phyloP scores from a whole-genome alignment of 2,113 vertebrate species.

The Chloropsis cyanopogon region DNA sequence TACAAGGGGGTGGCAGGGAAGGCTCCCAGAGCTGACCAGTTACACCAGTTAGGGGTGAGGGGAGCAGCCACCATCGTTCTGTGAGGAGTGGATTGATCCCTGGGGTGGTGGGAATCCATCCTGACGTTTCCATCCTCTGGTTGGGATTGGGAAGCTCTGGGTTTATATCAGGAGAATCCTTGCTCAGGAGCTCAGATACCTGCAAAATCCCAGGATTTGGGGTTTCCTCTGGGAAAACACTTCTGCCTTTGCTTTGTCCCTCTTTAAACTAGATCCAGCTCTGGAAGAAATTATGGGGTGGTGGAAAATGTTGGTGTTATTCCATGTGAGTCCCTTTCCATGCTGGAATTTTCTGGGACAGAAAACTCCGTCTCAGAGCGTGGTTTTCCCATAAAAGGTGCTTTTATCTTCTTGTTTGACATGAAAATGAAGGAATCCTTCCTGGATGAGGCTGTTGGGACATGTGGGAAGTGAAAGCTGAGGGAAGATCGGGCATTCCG shows the following conservation, averaged over 20 bases:
- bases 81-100: rapidly evolving
- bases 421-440: not conserved
- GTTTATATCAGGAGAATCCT: rapidly evolving
- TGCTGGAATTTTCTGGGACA: not conserved
- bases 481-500: not conserved
- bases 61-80: not conserved
- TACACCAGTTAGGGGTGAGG: not conserved
- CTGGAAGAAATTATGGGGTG: not conserved
- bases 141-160: not conserved
- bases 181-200: not conserved
- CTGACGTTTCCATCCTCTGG: not conserved
- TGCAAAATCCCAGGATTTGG: not conserved
- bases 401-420: not conserved
- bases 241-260: not conserved
- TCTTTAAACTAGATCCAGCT: not conserved
- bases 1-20: rapidly evolving
- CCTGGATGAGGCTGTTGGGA: not conserved
- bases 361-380: not conserved
- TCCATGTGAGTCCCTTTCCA: not conserved
- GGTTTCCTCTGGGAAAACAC: not conserved
- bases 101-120: not conserved
- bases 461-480: not conserved
- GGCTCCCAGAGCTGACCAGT: not conserved
- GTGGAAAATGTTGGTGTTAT: not conserved
- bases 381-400: not conserved